Evolutionary conservation across 2,888 invertebrate species (phyloP), one percentile per base, ranked within the genome.

Genomic region (Anticlea derivata): DNA sequence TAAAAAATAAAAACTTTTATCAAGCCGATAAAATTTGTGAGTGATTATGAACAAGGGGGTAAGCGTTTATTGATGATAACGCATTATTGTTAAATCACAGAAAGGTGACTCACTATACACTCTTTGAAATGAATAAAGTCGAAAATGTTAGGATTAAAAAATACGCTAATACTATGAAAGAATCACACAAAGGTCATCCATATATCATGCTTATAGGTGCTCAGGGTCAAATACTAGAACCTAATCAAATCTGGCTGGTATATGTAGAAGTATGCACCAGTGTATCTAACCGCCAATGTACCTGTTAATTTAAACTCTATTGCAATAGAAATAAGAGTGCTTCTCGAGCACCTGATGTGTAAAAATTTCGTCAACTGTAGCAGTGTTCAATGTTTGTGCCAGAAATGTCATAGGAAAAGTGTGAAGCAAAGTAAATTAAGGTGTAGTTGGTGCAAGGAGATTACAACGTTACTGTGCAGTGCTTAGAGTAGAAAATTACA

Each of bases 251-350:
- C 75, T 84, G 90, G 90, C 90, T 90, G 90, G 90, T 86, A 73
- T 87, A 90, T 89, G 90, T 89, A 89, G 77, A 89, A 87, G 87
- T 89, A 89, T 88, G 87, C 87, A 89, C 88, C 86, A 79, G 82
- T 87, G 81, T 85, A 50, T 66, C 61, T 73, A 67, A 70, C 63
- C 68, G 68, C 75, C 77, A 77, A 79, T 74, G 66, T 58, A 68
- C 75, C 68, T 70, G 66, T 46, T 66, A 30, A 70, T 65, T 59
- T 65, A 40, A 65, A 68, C 60, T 62, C 66, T 62, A 68, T 63
- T 47, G 55, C 46, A 34, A 60, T 63, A 56, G 63, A 11, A 57
- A 55, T 59, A 66, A 63, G 59, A 70, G 54, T 59, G 67, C 50
- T 68, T 66, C 61, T 58, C 57, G 52, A 37, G 37, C 44, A 38